Base-by-base conservation (phyloP, 2,797 vertebrate genomes). In the Pseudomugil tenellus region DNA sequence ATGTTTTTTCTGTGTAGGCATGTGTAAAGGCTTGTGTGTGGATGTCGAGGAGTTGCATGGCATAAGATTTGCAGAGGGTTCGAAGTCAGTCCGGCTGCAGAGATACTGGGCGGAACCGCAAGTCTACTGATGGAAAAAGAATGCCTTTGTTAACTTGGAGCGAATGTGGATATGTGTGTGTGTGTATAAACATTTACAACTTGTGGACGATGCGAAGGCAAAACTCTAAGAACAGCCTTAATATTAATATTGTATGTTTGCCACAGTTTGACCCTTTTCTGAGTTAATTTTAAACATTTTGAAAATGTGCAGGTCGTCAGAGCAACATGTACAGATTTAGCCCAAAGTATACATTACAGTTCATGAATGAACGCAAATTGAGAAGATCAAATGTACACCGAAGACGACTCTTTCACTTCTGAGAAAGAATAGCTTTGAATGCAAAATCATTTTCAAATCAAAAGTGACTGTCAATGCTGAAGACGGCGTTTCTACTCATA, bases 61-160 rank as follows among this genome's bases (percentile, higher is more conserved):
- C 58, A 32, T 69, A 35, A 74, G 60, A 71, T 71, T 77, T 75
- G 63, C 70, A 73, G 79, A 65, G 69, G 84, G 66, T 74, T 80
- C 54, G 9, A 23, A 37, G 58, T 78, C 56, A 62, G 55, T 81
- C 68, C 21, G 25, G 57, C 79, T 79, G 77, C 77, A 85, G 77
- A 62, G 79, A 86, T 76, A 78, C 43, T 23, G 76, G 84, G 79
- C 90, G 93, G 74, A 89, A 81, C 70, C 59, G 65, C 66, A 77
- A 68, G 76, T 84, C 86, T 79, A 93, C 91, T 63, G 70, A 89
- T 92, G 92, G 87, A 85, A 87, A 93, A 92, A 91, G 89, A 88
- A 89, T 29, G 72, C 74, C 85, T 76, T 88, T 84, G 77, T 84
- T 87, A 25, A 87, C 70, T 88, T 84, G 46, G 82, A 89, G 84